Base-by-base conservation (phyloP, 1,140 invertebrate species). In the Sitobion miscanthi region DNA sequence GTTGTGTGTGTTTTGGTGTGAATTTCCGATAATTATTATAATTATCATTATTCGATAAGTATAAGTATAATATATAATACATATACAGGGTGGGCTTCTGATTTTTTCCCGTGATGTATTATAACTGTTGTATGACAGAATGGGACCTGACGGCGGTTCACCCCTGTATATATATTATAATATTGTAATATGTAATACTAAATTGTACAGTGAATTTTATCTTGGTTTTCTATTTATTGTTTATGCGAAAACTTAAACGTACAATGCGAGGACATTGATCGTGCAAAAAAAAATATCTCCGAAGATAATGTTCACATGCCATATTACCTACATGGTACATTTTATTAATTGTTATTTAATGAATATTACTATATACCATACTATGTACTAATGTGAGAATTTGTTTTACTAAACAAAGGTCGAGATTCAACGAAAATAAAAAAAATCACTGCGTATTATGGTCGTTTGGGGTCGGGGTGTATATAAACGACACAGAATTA, bases 1-100 rank as follows among this genome's bases (percentile, higher is more conserved):
- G 38, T 49, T 45, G 38, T 91, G 25, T 92, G 47, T 92, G 77
- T 52, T 92, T 92, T 92, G 91, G 91, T 83, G 91, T 92, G 69
- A 77, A 49, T 54, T 92, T 92, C 45, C 45, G 69, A 92, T 92
- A 92, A 82, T 82, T 47, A n/a, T 30, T 52, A 54, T 54, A 38
- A 83, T 86, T 86, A 86, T 86, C 62, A 30, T 42, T 90, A 54
- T 90, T 90, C n/a, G 35, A 90, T 38, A 42, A 90, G 89, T 90
- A 30, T 57, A 42, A 25, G 69, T 83, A 83, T 83, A 38, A 77
- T 49, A 3, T n/a, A 69, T 69, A 69, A 77, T 83, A 83, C 38
- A 38, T 83, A 83, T 83, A 85, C 42, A 25, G 83, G 42, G 38
- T 42, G 83, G 9, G 42, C 23, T 42, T n/a, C 62, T 77, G 62